A percentile compares a stretch with the other conserved stretches of the same genome.
Conservation (phyloP, 2,888 invertebrate species). For the Arrhopalites spinosus region DNA sequence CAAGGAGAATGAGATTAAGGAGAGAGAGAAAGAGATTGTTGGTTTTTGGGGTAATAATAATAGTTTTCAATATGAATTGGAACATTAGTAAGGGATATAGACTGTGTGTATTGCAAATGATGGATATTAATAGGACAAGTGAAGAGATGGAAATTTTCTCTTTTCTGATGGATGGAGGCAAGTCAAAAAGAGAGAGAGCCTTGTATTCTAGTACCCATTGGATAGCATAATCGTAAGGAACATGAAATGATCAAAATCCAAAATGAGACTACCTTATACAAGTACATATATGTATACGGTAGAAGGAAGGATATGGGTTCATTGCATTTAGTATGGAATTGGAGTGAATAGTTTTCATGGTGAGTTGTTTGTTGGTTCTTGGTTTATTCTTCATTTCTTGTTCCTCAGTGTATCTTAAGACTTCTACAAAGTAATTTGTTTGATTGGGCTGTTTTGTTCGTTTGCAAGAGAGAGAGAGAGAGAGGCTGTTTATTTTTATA, state of each 20-base stretch:
- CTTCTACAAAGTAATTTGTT: slow-evolving; percentile 50
- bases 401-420: neutral
- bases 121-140: slow-evolving; percentile 41
- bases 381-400: too few species aligned
- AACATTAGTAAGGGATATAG: slow-evolving; percentile 37
- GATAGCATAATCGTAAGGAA: neutral
- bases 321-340: too few species aligned
- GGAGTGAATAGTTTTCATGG: neutral
- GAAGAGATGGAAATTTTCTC: slow-evolving; percentile 30
- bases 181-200: neutral
- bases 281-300: neutral
- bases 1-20: neutral
- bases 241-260: neutral
- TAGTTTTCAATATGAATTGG: slow-evolving; percentile 45
- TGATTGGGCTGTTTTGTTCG: slow-evolving; percentile 56
- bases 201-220: neutral
- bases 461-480: slow-evolving; percentile 35
- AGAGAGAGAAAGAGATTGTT: slow-evolving; percentile 8
- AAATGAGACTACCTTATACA: neutral
- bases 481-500: slow-evolving; percentile 48
- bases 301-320: neutral
- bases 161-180: slow-evolving; percentile 31
- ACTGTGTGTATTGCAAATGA: slow-evolving; percentile 39
- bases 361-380: slow-evolving; percentile 6
- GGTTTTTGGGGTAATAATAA: slow-evolving; percentile 33